A percentile compares a stretch with the other conserved stretches of the same genome.
Evolutionary conservation across 2,113 vertebrate genomes (phyloP).

Genomic region (Montifringilla adamsi): DNA sequence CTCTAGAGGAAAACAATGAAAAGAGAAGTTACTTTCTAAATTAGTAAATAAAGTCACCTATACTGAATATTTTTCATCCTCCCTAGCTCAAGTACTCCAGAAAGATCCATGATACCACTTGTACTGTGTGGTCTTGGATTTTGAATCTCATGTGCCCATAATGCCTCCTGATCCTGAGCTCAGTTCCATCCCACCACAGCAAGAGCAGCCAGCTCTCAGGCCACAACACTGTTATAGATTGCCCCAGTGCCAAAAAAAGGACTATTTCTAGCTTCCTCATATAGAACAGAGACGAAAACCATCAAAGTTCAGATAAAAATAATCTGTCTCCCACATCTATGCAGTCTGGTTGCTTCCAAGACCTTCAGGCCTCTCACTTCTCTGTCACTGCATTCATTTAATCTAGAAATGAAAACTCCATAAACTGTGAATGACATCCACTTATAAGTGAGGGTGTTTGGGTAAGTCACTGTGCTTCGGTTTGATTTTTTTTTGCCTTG

Average conservation of each 20-base stretch:
- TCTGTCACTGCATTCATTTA: not conserved
- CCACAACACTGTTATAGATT: not conserved
- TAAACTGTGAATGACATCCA: not conserved
- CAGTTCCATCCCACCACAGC: not conserved
- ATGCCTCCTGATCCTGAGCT: not conserved
- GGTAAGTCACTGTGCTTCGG: not conserved
- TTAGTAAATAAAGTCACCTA: not conserved
- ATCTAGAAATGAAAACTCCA: not conserved
- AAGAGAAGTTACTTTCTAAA: not conserved
- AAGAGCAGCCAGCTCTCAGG: not conserved
- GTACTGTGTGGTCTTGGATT: not conserved
- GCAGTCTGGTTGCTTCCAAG: not conserved
- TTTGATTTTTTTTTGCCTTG: not conserved
- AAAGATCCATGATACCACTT: not conserved
- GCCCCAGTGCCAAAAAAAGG: not conserved
- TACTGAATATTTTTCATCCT: not conserved
- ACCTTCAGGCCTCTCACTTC: not conserved
- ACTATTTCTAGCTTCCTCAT: not conserved
- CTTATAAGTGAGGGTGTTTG: not conserved
- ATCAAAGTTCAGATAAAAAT: not conserved
- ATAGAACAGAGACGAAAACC: not conserved
- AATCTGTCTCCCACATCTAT: not conserved
- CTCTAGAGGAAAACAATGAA: not conserved
- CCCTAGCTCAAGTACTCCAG: not conserved
- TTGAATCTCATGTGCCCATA: not conserved